phyloP scores from a whole-genome alignment of 92 coral and sea anemone genomes.

The Umimayanthus chanpuru region DNA sequence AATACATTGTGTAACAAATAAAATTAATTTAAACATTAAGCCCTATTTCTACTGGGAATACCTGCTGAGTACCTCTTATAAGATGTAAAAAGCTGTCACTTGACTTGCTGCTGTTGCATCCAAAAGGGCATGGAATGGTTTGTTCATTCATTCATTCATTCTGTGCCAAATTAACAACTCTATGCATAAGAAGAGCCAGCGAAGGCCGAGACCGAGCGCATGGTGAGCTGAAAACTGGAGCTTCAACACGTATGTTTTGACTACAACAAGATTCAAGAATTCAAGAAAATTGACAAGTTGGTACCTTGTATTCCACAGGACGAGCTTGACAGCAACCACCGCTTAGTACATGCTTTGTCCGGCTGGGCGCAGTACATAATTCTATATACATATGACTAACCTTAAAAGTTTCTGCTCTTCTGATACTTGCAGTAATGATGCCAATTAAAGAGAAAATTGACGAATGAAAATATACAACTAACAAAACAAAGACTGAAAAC shows the following conservation, averaged over 20 bases:
- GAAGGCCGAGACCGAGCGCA: conserved; percentile 36
- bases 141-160: conserved; percentile 37
- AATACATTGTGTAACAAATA: not conserved
- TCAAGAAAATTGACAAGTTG: conserved; percentile 32
- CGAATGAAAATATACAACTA: conserved; percentile 13
- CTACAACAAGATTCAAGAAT: conserved; percentile 36
- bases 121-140: conserved; percentile 38
- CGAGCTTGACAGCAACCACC: conserved; percentile 23
- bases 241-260: conserved; percentile 41
- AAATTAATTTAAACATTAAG: not conserved
- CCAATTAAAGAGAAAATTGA: conserved; percentile 14
- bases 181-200: not conserved
- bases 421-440: conserved; percentile 3
- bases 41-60: conserved; percentile 51
- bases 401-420: conserved; percentile 29
- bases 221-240: conserved; percentile 51
- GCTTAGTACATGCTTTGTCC: not conserved
- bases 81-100: conserved; percentile 45
- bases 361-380: conserved; percentile 24
- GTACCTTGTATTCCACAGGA: conserved; percentile 46
- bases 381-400: conserved; percentile 25
- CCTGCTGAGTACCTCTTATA: conserved; percentile 71
- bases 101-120: conserved; percentile 45
- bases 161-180: conserved; percentile 39
- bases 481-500: conserved; percentile 7